Evolutionary conservation across 2,113 vertebrate species (phyloP).

Genomic region (Bufo bufo): DNA sequence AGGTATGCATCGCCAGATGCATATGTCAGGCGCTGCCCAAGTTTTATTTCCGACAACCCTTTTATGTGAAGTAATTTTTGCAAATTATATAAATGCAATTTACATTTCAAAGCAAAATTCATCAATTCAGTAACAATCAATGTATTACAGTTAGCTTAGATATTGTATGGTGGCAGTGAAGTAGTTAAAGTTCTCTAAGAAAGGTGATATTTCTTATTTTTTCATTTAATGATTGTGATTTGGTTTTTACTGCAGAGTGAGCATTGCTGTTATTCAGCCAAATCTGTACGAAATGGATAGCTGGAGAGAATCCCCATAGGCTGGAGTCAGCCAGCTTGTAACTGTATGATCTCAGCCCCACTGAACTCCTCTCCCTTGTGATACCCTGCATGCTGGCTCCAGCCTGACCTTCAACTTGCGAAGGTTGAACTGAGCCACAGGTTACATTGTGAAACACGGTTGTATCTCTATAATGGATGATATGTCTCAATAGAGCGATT

Average conservation of each 20-base stretch:
- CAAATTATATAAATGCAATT: too few species aligned
- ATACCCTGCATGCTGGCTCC: conserved; percentile 51
- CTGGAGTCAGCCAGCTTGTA: conserved; percentile 54
- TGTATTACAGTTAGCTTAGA: background rate
- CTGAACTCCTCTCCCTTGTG: conserved; percentile 49
- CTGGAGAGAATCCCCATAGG: conserved; percentile 51
- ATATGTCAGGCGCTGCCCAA: too few species aligned
- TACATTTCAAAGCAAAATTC: background rate
- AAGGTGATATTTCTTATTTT: conserved; percentile 35
- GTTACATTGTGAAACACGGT: conserved; percentile 39
- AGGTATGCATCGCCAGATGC: too few species aligned
- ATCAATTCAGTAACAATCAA: background rate
- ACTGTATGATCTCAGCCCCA: conserved; percentile 58
- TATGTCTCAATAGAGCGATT: conserved; percentile 19
- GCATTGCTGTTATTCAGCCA: conserved; percentile 54
- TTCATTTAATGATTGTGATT: conserved; percentile 56
- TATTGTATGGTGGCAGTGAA: background rate
- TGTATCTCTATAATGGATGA: conserved; percentile 37
- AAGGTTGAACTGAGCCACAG: conserved; percentile 49
- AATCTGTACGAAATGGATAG: conserved; percentile 56
- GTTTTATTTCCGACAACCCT: too few species aligned
- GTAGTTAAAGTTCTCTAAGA: conserved; percentile 35
- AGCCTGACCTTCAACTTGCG: conserved; percentile 54
- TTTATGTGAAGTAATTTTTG: too few species aligned
- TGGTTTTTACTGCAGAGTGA: conserved; percentile 52